A percentile compares a stretch with the other conserved stretches of the same genome.
Evolutionary conservation across 2,888 invertebrate species (phyloP).

Genomic region (Drosophila bunnanda): DNA sequence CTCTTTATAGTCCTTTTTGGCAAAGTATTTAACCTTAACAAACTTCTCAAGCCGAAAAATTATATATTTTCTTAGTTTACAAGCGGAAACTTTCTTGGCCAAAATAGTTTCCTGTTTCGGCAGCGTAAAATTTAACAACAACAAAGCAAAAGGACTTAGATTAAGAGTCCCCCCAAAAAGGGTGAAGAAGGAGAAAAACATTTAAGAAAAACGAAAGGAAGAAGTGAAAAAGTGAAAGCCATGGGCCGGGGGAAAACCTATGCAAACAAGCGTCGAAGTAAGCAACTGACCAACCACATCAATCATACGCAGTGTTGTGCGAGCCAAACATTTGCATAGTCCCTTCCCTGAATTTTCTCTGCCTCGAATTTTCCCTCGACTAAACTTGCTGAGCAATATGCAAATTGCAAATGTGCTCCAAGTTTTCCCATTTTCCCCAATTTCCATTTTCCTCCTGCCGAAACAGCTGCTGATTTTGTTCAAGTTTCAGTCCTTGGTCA

Average conservation of each 20-base stretch:
- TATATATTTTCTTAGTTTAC: constrained; percentile 20
- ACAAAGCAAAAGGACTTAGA: constrained; percentile 17
- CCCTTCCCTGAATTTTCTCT: constrained; percentile 33
- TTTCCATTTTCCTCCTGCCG: constrained; percentile 1
- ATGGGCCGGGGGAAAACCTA: constrained; percentile 23
- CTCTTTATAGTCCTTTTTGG: background rate
- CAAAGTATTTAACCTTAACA: constrained; percentile 3
- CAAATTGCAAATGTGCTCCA: constrained; percentile 60
- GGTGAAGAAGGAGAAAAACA: background rate
- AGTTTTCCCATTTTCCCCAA: constrained; percentile 29
- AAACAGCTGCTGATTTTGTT: constrained; percentile 19
- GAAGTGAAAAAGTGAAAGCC: background rate
- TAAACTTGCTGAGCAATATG: constrained; percentile 58
- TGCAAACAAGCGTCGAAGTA: constrained; percentile 56
- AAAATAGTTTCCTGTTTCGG: constrained; percentile 37
- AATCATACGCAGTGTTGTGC: constrained; percentile 71
- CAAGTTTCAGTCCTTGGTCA: constrained; percentile 28
- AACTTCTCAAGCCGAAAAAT: constrained; percentile 14
- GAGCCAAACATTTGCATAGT: constrained; percentile 70
- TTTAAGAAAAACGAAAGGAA: background rate
- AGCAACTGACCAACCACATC: constrained; percentile 64
- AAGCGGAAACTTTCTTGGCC: constrained; percentile 30
- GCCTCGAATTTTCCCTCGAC: constrained; percentile 1
- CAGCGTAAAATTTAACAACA: constrained; percentile 11
- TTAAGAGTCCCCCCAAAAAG: constrained; percentile 22